phyloP scores from a whole-genome alignment of 2,888 invertebrate species.

The Hypomecis punctinalis region DNA sequence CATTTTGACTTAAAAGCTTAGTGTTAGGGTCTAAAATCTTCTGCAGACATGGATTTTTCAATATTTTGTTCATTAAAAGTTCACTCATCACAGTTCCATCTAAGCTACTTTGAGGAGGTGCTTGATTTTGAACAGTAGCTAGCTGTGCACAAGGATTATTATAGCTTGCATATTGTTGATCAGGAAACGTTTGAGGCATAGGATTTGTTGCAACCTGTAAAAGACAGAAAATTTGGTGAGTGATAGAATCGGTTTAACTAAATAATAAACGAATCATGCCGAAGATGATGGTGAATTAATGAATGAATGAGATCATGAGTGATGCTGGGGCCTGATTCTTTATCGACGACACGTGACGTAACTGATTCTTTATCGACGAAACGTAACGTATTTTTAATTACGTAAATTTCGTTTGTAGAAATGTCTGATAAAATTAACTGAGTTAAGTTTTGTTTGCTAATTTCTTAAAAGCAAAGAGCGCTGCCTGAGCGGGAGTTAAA shows the following conservation, averaged over 20 bases:
- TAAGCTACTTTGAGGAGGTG: conserved; percentile 35
- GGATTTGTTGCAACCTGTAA: conserved; percentile 60
- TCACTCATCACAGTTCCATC: conserved; percentile 44
- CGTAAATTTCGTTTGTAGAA: too few species aligned
- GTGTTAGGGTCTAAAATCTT: conserved; percentile 49
- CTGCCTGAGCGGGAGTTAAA: too few species aligned
- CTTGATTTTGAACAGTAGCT: conserved; percentile 46
- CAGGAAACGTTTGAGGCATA: conserved; percentile 37
- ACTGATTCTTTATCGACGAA: too few species aligned
- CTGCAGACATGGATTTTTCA: conserved; percentile 51
- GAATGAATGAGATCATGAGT: too few species aligned
- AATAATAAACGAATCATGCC: too few species aligned
- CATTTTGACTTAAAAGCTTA: conserved; percentile 50
- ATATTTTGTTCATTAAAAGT: conserved; percentile 52
- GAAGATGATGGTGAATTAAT: too few species aligned
- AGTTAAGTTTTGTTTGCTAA: too few species aligned
- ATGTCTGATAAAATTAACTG: too few species aligned
- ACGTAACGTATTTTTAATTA: too few species aligned
- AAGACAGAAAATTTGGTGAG: conserved; percentile 14
- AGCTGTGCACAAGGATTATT: conserved; percentile 49
- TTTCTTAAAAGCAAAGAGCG: too few species aligned
- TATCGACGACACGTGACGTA: too few species aligned
- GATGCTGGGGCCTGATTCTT: too few species aligned
- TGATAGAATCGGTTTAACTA: not conserved
- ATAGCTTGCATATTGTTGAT: conserved; percentile 42